Base-by-base conservation (phyloP, 2,797 vertebrate species). In the Okamejei kenojei region DNA sequence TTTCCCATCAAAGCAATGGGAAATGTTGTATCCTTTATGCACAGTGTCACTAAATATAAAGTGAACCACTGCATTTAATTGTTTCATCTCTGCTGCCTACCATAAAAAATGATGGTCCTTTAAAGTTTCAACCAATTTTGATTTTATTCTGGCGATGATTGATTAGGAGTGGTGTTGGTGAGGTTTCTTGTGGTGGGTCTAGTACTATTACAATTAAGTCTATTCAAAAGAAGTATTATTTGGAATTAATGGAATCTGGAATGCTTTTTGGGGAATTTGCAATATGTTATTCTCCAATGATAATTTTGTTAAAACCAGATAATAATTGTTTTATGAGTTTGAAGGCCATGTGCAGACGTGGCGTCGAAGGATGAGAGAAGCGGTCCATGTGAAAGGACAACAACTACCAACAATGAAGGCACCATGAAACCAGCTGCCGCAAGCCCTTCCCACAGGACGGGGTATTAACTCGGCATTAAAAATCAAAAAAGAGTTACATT, bases 31-130 rank as follows among this genome's bases (percentile, higher is more conserved):
- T 96, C 94, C 95, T 96, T 96, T 94, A 94, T 94, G 94, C 95
- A 95, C 93, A 95, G 93, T 95, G 96, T 96, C 96, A 97, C 96
- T 97, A 97, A 97, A 96, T 96, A 96, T 95, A 95, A 96, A 95
- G 96, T 94, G 94, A 95, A 95, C 95, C 94, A 95, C 95, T 95
- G 95, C 94, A 94, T 96, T 96, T 97, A 97, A 96, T 96, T 95
- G 96, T 95, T 96, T 97, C 96, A 96, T 96, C 96, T 96, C 96
- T 96, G 94, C 93, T 94, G 96, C 96, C 95, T 96, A 95, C 95
- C 96, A 96, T 97, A 96, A 97, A 97, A 97, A 95, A 95, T 96
- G 96, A 96, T 95, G 95, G 93, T 94, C 94, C 95, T 96, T 96
- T 96, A 96, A 96, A 96, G 96, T 91, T 95, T 95, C 95, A 95